Evolutionary conservation across 2,113 vertebrate genomes (phyloP).

Genomic region (Pholis gunnellus): DNA sequence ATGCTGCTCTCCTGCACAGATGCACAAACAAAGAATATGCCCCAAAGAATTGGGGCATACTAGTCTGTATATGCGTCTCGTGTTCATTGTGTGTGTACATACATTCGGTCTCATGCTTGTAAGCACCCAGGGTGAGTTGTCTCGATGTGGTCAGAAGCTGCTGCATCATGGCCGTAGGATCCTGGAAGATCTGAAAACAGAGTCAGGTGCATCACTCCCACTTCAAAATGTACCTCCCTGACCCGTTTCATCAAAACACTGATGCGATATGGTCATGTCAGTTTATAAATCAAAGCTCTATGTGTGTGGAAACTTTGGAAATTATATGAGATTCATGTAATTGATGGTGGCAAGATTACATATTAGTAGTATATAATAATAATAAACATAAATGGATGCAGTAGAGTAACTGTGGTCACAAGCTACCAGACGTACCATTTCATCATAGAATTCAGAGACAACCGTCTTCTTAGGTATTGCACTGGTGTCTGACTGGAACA

Average conservation of each 20-base stretch:
- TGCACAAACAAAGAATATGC: too few species aligned
- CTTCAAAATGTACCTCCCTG: not conserved
- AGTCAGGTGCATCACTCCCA: not conserved
- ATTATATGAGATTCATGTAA: not conserved
- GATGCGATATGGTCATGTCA: not conserved
- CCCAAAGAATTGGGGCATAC: not conserved
- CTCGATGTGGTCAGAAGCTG: slow-evolving; percentile 96
- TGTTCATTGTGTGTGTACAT: slow-evolving; percentile 67
- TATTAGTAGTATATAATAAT: not conserved
- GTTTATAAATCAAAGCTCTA: not conserved
- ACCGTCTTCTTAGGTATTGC: slow-evolving; percentile 98
- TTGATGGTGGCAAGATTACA: not conserved
- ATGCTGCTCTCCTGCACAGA: not conserved
- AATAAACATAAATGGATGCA: not conserved
- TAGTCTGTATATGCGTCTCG: not conserved
- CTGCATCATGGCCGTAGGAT: slow-evolving; percentile 99
- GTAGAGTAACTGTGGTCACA: accelerated
- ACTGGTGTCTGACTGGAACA: slow-evolving; percentile 98
- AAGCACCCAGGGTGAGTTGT: slow-evolving; percentile 95
- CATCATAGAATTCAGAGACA: slow-evolving; percentile 99
- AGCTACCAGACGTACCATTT: slow-evolving; percentile 88
- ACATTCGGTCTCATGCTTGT: slow-evolving; percentile 99
- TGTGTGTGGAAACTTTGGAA: not conserved
- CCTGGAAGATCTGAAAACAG: slow-evolving; percentile 94
- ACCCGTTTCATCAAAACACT: not conserved